Evolutionary conservation across 1,140 invertebrate genomes (phyloP), one percentile per base, ranked within the genome.

Genomic region (Philopotamus ludificatus): DNA sequence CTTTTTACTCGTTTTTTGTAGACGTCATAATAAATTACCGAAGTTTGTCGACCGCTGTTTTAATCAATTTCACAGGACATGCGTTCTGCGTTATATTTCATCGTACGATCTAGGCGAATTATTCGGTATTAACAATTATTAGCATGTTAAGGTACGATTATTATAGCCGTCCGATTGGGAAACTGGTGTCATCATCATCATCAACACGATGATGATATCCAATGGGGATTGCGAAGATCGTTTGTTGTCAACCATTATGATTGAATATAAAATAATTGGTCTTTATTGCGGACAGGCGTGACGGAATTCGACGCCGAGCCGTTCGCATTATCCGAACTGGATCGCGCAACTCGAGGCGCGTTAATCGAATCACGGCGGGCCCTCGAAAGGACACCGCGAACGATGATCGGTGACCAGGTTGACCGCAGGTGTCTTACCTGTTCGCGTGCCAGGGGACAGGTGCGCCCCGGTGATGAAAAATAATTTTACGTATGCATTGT

Each of bases 251-350:
- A 47, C 63, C 28, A 58, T 65, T 65, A 65, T 65, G 63, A 65
- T 65, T 39, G 42, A 65, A 65, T 65, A 65, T 65, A 65, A 54
- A 42, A 55, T 65, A 58, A 65, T 65, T 65, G 63, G 63, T 21
- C 44, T 58, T 65, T 59, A 65, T 65, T 65, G 63, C 42, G 23
- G 26, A 44, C 45, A 26, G 45, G 63, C 63, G 63, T 65, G 63
- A 65, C 63, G 63, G 63, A 58, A 65, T 65, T 65, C 50, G 44
- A 58, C 47, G 26, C 20, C 9, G 21, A 20, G 41, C 25, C 20
- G 12, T 57, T 2, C 20, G 26, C 28, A 15, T 47, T 22, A 2
- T 21, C 4, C 51, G 15, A 49, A 9, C 3, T 25, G 51, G n/a
- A 23, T 25, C 12, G 20, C 20, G 3, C 15, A 22, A 51, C 10